Evolutionary conservation across 2,888 invertebrate genomes (phyloP).

Genomic region (Tiliacea citrago): DNA sequence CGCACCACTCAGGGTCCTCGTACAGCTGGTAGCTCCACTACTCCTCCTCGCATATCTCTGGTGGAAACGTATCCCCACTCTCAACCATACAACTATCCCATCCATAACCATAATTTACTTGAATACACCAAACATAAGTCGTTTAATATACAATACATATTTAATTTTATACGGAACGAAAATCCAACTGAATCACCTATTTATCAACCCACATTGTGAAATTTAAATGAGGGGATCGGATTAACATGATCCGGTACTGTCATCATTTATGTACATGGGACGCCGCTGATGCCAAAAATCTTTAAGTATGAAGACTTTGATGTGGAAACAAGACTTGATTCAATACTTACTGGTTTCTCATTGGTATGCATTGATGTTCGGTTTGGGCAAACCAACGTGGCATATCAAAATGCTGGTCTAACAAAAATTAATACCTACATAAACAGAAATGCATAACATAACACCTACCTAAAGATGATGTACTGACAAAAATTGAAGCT

Average conservation of each 20-base stretch:
- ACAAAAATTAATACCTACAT: background rate
- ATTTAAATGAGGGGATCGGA: constrained; percentile 51
- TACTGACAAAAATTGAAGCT: too few relatives aligned
- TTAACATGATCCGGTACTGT: constrained; percentile 40
- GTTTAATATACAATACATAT: constrained; percentile 47
- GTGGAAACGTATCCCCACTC: too few relatives aligned
- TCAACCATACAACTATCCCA: background rate
- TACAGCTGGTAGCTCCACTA: too few relatives aligned
- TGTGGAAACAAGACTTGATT: background rate
- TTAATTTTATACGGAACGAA: constrained; percentile 29
- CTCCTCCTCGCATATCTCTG: too few relatives aligned
- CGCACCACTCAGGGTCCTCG: too few relatives aligned
- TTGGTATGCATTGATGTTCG: background rate
- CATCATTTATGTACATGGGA: constrained; percentile 48
- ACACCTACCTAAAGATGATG: too few relatives aligned
- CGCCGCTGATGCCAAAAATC: constrained; percentile 26
- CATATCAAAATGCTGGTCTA: background rate
- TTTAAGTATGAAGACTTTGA: constrained; percentile 17
- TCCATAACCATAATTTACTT: background rate
- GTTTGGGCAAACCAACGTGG: background rate
- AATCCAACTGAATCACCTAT: constrained; percentile 49
- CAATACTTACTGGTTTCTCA: background rate
- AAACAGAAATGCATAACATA: background rate
- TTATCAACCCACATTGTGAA: constrained; percentile 51
- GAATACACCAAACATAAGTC: constrained; percentile 15